Evolutionary conservation across 2,888 invertebrate genomes (phyloP).

Genomic region (Volucella inanis): DNA sequence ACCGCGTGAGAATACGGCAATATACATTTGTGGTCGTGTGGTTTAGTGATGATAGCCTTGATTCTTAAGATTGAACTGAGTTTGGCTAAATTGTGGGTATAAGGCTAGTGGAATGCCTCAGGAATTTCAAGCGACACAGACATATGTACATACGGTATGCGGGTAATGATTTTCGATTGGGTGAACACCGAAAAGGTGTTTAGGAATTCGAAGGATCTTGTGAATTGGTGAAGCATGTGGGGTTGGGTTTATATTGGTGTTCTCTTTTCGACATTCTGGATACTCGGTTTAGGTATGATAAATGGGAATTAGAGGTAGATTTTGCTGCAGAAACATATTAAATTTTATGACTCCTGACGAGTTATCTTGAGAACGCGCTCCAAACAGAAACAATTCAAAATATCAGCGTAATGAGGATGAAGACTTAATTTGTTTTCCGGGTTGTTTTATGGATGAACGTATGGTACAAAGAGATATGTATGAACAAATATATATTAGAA

Average conservation of each 20-base stretch:
- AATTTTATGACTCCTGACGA: constrained; percentile 56
- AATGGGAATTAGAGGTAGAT: not conserved
- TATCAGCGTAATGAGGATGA: constrained; percentile 39
- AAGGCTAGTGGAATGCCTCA: constrained; percentile 32
- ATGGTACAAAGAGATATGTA: not conserved
- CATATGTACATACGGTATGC: not conserved
- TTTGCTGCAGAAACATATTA: constrained; percentile 25
- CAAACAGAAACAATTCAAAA: constrained; percentile 26
- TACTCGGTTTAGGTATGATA: constrained; percentile 8
- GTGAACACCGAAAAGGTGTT: constrained; percentile 65
- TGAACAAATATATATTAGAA: too few relatives aligned
- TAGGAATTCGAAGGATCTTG: constrained; percentile 42
- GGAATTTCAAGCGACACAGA: constrained; percentile 42
- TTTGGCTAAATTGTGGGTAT: constrained; percentile 22
- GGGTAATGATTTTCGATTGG: constrained; percentile 62
- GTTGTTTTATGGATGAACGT: constrained; percentile 10
- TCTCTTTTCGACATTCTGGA: not conserved
- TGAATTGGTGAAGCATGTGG: constrained; percentile 29
- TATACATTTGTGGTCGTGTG: constrained; percentile 52
- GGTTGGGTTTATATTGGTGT: not conserved
- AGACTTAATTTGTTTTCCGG: constrained; percentile 21
- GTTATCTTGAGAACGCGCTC: constrained; percentile 36
- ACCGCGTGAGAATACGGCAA: constrained; percentile 31
- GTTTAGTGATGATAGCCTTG: constrained; percentile 50
- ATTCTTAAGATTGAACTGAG: constrained; percentile 47